A percentile compares a stretch with the other conserved stretches of the same genome.
Evolutionary conservation across 2,113 vertebrate genomes (phyloP).

Genomic region (Gobius niger): DNA sequence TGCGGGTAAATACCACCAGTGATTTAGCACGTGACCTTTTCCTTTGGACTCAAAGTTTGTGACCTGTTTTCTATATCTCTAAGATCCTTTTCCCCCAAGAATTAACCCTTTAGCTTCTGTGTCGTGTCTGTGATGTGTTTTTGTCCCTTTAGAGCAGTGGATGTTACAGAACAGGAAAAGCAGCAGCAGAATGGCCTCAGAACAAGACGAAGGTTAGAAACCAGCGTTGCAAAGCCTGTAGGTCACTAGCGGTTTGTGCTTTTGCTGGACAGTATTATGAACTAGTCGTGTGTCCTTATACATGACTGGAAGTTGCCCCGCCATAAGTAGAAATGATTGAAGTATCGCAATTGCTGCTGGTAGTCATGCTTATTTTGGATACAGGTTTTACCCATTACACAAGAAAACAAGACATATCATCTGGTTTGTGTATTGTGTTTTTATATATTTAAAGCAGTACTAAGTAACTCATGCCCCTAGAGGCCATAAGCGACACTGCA

Average conservation of each 20-base stretch:
- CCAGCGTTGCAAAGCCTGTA: neutral
- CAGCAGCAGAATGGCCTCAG: conserved; percentile 43
- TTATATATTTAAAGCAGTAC: too few species aligned
- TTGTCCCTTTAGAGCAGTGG: conserved; percentile 72
- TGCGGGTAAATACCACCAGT: conserved; percentile 77
- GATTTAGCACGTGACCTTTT: conserved; percentile 37
- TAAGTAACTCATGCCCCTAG: too few species aligned
- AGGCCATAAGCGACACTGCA: too few species aligned
- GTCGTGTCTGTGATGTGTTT: conserved; percentile 26
- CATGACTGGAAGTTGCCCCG: too few species aligned
- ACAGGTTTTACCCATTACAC: neutral
- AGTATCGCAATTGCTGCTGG: neutral
- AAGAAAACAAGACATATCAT: neutral
- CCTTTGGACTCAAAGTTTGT: conserved; percentile 31
- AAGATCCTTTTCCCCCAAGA: neutral
- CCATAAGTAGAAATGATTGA: too few species aligned
- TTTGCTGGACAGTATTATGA: neutral
- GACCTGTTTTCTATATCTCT: conserved; percentile 18
- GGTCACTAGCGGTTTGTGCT: neutral
- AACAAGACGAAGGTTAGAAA: conserved; percentile 64
- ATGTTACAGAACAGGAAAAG: conserved; percentile 71
- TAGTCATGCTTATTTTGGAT: neutral
- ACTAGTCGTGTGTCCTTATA: neutral
- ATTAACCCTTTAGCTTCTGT: conserved; percentile 30
- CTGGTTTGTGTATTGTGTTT: too few species aligned